Percentiles rank a stretch among this genome's conserved stretches.
phyloP scores from a whole-genome alignment of 2,888 invertebrate species.

The Drymonia ruficornis region DNA sequence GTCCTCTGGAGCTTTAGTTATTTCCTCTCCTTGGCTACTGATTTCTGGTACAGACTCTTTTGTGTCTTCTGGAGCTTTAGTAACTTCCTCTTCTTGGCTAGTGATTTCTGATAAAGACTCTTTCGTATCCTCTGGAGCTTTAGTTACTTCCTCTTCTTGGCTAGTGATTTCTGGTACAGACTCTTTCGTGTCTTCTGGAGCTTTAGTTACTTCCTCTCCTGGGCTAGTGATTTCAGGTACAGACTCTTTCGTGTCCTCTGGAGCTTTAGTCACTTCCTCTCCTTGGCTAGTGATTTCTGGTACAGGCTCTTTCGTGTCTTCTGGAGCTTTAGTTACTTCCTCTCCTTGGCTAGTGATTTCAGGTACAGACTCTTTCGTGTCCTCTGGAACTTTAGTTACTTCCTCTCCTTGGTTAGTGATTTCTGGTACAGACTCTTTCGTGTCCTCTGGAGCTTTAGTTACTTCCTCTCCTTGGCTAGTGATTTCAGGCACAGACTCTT shows the following conservation, averaged over 20 bases:
- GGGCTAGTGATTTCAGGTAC: neutral
- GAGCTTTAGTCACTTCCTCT: conserved; percentile 9
- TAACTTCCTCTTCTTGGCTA: neutral
- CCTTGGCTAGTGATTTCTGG: neutral
- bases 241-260: conserved; percentile 1
- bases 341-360: neutral
- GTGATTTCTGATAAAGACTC: neutral
- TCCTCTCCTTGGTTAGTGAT: neutral
- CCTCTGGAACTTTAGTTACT: neutral
- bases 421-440: neutral
- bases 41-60: neutral
- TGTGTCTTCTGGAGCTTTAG: neutral
- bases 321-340: neutral
- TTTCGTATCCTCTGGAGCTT: neutral
- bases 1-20: neutral
- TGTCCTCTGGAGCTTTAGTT: neutral
- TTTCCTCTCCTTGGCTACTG: neutral
- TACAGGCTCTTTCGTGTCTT: neutral
- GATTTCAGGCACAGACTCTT: conserved; percentile 1
- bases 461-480: neutral
- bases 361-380: neutral
- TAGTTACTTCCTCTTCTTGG: neutral
- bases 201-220: neutral
- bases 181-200: neutral
- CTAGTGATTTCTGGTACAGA: neutral